These are phyloP conservation scores for Dendrophyllia cribrosa DNA, from an alignment of 64 coral and sea anemone genomes.

Conservation along the genomic window DNA sequence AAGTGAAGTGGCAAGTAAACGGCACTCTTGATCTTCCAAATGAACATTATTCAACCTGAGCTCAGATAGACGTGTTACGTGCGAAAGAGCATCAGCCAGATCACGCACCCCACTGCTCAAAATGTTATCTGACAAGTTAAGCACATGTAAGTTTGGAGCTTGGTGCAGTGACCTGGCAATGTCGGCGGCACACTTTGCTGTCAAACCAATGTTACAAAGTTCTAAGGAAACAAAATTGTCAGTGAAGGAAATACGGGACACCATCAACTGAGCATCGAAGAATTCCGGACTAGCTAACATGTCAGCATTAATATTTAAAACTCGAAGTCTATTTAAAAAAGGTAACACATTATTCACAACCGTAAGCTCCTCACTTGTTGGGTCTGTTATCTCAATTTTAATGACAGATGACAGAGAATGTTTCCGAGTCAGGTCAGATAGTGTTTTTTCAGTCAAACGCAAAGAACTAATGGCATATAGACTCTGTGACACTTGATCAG, in stretches of 20 bases:
- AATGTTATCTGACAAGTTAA: too few species aligned
- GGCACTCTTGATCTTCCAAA: too few species aligned
- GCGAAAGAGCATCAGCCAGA: neutral
- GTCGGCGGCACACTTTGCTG: neutral
- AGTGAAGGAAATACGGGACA: too few species aligned
- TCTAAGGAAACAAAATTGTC: too few species aligned
- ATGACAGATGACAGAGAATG: neutral
- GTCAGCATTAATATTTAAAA: too few species aligned
- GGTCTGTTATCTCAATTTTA: too few species aligned
- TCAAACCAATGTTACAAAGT: neutral
- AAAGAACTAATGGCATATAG: neutral
- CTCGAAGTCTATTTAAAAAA: neutral
- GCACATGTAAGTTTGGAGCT: too few species aligned
- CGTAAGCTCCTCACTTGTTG: too few species aligned
- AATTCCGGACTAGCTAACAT: too few species aligned
- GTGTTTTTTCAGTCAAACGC: neutral
- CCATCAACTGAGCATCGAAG: too few species aligned
- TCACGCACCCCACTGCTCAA: too few species aligned
- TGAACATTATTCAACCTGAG: too few species aligned
- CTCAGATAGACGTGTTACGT: neutral
- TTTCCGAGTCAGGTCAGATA: neutral
- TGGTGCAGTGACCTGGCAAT: neutral
- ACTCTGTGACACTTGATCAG: neutral
- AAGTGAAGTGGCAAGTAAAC: neutral
- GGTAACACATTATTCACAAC: neutral